Percentiles rank a stretch among this genome's conserved stretches.
These are phyloP conservation scores for Listronotus bonariensis DNA, from an alignment of 1,140 invertebrate genomes.

Conservation along the genomic window DNA sequence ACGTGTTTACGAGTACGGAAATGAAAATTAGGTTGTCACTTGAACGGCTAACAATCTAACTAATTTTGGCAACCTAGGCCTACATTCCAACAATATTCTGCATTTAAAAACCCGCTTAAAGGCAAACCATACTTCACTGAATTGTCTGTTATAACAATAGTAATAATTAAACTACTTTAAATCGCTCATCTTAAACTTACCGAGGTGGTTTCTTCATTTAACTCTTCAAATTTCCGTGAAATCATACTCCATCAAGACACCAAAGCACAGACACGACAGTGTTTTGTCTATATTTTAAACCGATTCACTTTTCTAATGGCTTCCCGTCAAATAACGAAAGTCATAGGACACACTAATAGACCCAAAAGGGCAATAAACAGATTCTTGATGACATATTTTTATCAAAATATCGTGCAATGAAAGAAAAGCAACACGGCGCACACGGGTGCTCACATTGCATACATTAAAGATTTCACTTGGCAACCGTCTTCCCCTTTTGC, in stretches of 20 bases:
- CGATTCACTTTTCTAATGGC: conserved; percentile 10
- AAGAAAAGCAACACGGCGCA: conserved; percentile 42
- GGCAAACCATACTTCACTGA: not conserved
- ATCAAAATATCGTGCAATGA: conserved; percentile 31
- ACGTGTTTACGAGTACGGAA: conserved; percentile 33
- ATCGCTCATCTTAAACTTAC: conserved; percentile 35
- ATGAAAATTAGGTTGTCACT: conserved; percentile 27
- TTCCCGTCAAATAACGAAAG: conserved; percentile 1
- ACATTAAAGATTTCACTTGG: conserved; percentile 51
- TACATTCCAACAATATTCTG: not conserved
- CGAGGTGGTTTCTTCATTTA: conserved; percentile 48
- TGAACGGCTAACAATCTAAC: not conserved
- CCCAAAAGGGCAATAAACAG: conserved; percentile 33
- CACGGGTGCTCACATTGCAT: conserved; percentile 43
- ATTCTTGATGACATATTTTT: conserved; percentile 40
- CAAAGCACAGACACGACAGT: conserved; percentile 13
- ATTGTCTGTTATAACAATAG: not conserved
- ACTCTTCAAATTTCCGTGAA: conserved; percentile 29
- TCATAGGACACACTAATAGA: conserved; percentile 1
- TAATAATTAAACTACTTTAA: conserved; percentile 5
- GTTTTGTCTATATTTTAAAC: conserved; percentile 22
- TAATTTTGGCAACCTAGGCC: conserved; percentile 2
- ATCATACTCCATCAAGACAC: conserved; percentile 35
- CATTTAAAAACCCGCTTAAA: not conserved
- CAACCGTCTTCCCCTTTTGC: conserved; percentile 47